phyloP scores from a whole-genome alignment of 2,888 invertebrate genomes.

The Phengaris alcon region DNA sequence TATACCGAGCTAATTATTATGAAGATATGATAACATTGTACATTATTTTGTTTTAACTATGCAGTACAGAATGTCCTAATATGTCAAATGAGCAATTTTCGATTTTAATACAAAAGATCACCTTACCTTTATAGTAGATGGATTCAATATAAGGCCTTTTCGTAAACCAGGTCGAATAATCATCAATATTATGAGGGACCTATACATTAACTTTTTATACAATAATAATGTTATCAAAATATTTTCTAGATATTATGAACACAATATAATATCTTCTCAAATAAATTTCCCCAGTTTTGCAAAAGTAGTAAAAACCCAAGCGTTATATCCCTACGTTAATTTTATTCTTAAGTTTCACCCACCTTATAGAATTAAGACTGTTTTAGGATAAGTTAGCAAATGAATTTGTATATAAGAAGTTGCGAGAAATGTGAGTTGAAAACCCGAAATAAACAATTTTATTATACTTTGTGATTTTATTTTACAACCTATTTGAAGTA shows the following conservation, averaged over 20 bases:
- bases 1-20: no score
- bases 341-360: conserved; percentile 28
- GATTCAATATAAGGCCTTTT: no score
- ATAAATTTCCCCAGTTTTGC: not conserved
- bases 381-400: conserved; percentile 12
- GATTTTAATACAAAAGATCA: no score
- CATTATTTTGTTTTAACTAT: not conserved
- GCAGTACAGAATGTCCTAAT: no score
- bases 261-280: no score
- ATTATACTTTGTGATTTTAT: conserved; percentile 1
- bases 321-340: not conserved
- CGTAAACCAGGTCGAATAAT: no score
- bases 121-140: no score
- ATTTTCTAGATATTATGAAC: no score
- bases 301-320: not conserved
- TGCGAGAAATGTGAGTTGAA: not conserved
- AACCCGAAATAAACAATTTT: conserved; percentile 14
- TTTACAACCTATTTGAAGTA: not conserved
- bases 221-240: no score
- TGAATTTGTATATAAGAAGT: not conserved
- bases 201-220: no score
- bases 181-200: no score
- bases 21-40: not conserved
- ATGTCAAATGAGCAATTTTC: no score
- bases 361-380: conserved; percentile 30